phyloP scores from a whole-genome alignment of 2,888 invertebrate species.

The Leptarthrus brevirostris region DNA sequence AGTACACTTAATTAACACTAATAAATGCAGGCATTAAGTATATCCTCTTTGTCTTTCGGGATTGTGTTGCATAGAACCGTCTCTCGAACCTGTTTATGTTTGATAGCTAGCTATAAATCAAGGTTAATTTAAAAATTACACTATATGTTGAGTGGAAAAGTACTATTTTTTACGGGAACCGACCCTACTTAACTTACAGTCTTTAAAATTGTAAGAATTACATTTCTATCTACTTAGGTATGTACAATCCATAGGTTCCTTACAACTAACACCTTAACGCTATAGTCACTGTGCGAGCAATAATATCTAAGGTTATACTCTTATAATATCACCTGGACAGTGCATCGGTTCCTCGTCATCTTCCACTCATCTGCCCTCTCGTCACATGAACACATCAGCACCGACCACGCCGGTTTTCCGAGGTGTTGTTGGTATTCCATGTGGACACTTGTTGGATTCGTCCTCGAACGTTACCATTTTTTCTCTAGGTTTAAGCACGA shows the following conservation, averaged over 20 bases:
- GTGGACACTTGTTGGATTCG: constrained; percentile 69
- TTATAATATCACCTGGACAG: constrained; percentile 65
- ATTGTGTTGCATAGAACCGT: not conserved
- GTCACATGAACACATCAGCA: constrained; percentile 87
- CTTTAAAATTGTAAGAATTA: constrained; percentile 37
- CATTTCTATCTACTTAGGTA: constrained; percentile 28
- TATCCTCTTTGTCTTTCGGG: not conserved
- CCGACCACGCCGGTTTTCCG: constrained; percentile 67
- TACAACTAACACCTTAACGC: not conserved
- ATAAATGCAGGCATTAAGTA: not conserved
- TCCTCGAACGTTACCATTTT: constrained; percentile 87
- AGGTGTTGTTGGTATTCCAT: constrained; percentile 67
- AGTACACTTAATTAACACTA: constrained; percentile 28
- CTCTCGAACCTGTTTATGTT: not conserved
- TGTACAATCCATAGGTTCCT: constrained; percentile 24
- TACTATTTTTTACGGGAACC: constrained; percentile 4
- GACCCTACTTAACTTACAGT: constrained; percentile 26
- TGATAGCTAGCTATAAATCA: not conserved
- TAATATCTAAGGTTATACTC: constrained; percentile 59
- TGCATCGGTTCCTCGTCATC: constrained; percentile 59
- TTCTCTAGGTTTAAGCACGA: constrained; percentile 71
- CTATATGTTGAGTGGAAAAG: constrained; percentile 31
- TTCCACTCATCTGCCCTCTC: constrained; percentile 63
- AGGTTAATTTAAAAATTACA: constrained; percentile 1
- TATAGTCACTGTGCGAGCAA: not conserved